phyloP scores from a whole-genome alignment of 2,113 vertebrate genomes.

The Macquaria ambigua region DNA sequence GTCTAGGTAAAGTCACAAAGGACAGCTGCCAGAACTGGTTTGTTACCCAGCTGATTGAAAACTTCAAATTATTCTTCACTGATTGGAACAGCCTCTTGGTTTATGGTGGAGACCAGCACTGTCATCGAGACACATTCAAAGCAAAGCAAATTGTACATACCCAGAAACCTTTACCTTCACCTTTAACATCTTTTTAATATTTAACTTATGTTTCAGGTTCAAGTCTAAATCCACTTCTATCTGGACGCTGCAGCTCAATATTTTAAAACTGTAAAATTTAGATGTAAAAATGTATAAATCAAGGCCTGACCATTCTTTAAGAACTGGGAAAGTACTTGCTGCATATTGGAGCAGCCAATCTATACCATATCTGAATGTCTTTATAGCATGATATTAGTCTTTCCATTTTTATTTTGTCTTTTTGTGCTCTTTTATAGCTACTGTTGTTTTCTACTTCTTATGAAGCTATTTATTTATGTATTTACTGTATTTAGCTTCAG shows the following conservation, averaged over 20 bases:
- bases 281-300: not conserved
- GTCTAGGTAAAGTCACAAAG: constrained; percentile 31
- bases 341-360: not conserved
- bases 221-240: not conserved
- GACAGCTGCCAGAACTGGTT: constrained; percentile 14
- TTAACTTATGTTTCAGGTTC: not conserved
- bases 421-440: not conserved
- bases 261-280: not conserved
- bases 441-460: not conserved
- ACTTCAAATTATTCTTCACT: not conserved
- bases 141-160: not conserved
- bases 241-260: not conserved
- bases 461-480: not conserved
- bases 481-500: not conserved
- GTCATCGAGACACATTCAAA: not conserved
- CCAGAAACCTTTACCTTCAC: not conserved
- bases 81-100: not conserved
- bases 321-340: not conserved
- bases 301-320: not conserved
- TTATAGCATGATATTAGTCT: not conserved
- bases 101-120: not conserved
- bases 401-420: not conserved
- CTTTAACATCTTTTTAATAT: constrained; percentile 2
- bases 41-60: constrained; percentile 32
- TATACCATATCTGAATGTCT: not conserved